Percentiles rank a stretch among this genome's conserved stretches.
phyloP scores from a whole-genome alignment of 2,113 vertebrate species.

The Myotis brandtii region DNA sequence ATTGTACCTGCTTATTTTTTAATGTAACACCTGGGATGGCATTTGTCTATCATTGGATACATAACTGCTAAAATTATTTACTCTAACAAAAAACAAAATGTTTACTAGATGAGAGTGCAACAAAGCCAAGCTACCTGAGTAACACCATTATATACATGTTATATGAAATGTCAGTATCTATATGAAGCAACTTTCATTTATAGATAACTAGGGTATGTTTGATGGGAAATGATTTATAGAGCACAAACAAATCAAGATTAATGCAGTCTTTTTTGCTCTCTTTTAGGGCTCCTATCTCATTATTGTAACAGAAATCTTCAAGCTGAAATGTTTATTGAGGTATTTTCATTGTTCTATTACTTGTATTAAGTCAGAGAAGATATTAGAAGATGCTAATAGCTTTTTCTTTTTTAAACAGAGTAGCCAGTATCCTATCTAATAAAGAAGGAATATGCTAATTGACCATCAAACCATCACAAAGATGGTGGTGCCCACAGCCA shows the following conservation, averaged over 20 bases:
- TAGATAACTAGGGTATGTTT: neutral
- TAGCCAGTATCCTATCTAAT: neutral
- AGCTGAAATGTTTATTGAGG: neutral
- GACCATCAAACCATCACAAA: no score
- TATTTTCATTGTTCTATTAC: neutral
- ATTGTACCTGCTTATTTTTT: slow-evolving; percentile 24
- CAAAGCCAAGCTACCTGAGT: neutral
- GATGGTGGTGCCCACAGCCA: no score
- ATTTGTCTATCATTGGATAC: neutral
- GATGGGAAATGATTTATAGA: neutral
- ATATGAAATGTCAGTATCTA: neutral
- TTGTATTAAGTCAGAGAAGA: neutral
- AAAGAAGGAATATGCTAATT: no score
- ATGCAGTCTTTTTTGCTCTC: neutral
- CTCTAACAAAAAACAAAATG: slow-evolving; percentile 21
- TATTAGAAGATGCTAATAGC: neutral
- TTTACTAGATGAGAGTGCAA: neutral
- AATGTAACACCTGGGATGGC: slow-evolving; percentile 42
- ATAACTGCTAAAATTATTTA: slow-evolving; percentile 39
- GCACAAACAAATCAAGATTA: neutral
- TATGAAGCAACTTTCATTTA: neutral
- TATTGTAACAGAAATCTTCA: neutral
- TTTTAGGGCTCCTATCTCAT: neutral
- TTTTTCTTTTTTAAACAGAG: neutral
- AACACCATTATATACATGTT: neutral